A percentile compares a stretch with the other conserved stretches of the same genome.
Evolutionary conservation across 2,113 vertebrate genomes (phyloP).

Genomic region (Cathartes aura): DNA sequence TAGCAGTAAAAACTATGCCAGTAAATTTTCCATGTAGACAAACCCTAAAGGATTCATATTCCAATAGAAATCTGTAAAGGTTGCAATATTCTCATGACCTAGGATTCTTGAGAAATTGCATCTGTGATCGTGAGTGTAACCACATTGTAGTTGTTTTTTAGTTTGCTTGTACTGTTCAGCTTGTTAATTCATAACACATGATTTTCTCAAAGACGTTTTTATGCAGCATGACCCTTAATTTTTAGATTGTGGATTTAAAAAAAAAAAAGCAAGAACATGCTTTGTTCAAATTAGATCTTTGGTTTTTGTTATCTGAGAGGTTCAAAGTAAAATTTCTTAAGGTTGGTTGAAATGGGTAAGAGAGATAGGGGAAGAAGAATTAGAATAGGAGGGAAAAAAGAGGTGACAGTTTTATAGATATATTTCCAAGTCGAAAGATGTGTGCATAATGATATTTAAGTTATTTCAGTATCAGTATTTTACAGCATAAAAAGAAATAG

Average conservation of each 20-base stretch:
- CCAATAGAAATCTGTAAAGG: neutral
- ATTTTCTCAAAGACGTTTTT: neutral
- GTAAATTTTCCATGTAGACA: neutral
- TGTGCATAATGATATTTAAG: neutral
- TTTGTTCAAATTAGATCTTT: neutral
- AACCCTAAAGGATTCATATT: neutral
- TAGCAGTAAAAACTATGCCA: neutral
- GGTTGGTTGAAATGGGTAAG: neutral
- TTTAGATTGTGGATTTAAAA: neutral
- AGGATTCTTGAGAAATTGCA: neutral
- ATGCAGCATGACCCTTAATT: neutral
- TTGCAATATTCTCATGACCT: neutral
- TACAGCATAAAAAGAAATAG: neutral
- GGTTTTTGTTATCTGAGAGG: neutral
- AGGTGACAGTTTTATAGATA: neutral
- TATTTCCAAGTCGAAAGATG: neutral
- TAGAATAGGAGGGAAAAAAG: neutral
- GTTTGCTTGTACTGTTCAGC: neutral
- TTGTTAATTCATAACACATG: neutral
- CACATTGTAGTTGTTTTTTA: neutral
- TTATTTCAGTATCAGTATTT: neutral
- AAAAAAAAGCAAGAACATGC: neutral
- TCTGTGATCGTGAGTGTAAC: neutral
- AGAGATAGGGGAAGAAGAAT: neutral
- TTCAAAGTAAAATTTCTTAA: neutral